A percentile compares a stretch with the other conserved stretches of the same genome.
Evolutionary conservation across 2,888 invertebrate genomes (phyloP).

Genomic region (Parnassius apollo): DNA sequence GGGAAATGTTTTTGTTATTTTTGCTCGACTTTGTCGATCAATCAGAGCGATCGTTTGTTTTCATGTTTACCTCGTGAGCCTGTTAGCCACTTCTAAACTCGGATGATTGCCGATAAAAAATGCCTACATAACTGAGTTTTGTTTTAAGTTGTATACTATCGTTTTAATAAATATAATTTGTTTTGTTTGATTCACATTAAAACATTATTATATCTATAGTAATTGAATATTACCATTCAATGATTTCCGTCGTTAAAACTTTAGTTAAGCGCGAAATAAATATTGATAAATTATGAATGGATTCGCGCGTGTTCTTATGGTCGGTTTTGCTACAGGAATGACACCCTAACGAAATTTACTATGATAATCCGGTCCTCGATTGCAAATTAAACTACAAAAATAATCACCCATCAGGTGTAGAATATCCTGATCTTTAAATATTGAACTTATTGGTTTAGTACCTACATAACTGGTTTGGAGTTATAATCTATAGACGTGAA

Average conservation of each 20-base stretch:
- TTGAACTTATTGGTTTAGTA: conserved; percentile 44
- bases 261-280: conserved; percentile 16
- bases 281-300: conserved; percentile 39
- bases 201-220: conserved; percentile 6
- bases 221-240: conserved; percentile 13
- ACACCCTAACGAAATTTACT: conserved; percentile 48
- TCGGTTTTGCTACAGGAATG: conserved; percentile 39
- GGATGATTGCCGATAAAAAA: conserved; percentile 35
- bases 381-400: conserved; percentile 71
- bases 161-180: conserved; percentile 7
- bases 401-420: conserved; percentile 63
- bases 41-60: conserved; percentile 22
- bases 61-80: conserved; percentile 21
- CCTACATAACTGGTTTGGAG: conserved; percentile 58
- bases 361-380: conserved; percentile 51
- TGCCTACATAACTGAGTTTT: conserved; percentile 28
- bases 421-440: conserved; percentile 50
- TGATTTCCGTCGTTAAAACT: conserved; percentile 7
- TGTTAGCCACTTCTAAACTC: conserved; percentile 27
- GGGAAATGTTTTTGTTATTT: conserved; percentile 20
- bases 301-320: conserved; percentile 36
- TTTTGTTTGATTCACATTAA: background rate
- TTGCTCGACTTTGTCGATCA: conserved; percentile 19
- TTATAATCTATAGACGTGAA: conserved; percentile 39
- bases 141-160: conserved; percentile 18